A percentile compares a stretch with the other conserved stretches of the same genome.
Conservation (phyloP, 1,140 invertebrate genomes). For the Lutraria rhynchaena region DNA sequence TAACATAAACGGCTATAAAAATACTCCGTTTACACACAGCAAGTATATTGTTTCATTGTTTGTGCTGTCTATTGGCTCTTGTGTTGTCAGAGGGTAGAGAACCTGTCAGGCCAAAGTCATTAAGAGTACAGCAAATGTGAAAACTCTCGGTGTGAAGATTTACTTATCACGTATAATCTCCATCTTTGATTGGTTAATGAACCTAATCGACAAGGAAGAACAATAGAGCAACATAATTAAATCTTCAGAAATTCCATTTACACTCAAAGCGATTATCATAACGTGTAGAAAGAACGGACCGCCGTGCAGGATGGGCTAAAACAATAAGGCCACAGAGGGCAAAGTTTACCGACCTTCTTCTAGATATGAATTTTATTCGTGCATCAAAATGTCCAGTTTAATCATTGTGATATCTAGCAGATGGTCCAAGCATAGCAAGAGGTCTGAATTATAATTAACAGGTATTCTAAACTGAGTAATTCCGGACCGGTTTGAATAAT, state of each 20-base stretch:
- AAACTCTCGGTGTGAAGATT: slow-evolving; percentile 13
- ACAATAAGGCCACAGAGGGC: background rate
- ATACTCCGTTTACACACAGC: too few species aligned
- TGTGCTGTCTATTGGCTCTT: too few species aligned
- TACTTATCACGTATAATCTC: background rate
- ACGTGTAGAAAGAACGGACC: background rate
- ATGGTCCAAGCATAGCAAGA: background rate
- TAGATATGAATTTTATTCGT: slow-evolving; percentile 20
- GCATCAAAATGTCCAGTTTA: slow-evolving; percentile 12
- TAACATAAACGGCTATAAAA: too few species aligned
- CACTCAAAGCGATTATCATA: background rate
- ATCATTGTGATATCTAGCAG: slow-evolving; percentile 1
- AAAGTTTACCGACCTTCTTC: background rate
- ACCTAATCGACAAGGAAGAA: slow-evolving; percentile 15
- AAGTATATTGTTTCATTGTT: too few species aligned
- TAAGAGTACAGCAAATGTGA: slow-evolving; percentile 6
- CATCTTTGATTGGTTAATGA: slow-evolving; percentile 20
- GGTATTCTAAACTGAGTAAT: too few species aligned
- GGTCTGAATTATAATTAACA: background rate
- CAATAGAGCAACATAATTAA: background rate
- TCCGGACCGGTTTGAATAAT: too few species aligned
- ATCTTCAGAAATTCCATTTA: background rate
- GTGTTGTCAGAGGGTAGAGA: background rate
- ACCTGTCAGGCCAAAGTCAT: slow-evolving; percentile 9
- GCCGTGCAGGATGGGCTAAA: background rate